These are phyloP conservation scores for Gallinago media DNA, from an alignment of 2,113 vertebrate genomes.

Conservation along the genomic window DNA sequence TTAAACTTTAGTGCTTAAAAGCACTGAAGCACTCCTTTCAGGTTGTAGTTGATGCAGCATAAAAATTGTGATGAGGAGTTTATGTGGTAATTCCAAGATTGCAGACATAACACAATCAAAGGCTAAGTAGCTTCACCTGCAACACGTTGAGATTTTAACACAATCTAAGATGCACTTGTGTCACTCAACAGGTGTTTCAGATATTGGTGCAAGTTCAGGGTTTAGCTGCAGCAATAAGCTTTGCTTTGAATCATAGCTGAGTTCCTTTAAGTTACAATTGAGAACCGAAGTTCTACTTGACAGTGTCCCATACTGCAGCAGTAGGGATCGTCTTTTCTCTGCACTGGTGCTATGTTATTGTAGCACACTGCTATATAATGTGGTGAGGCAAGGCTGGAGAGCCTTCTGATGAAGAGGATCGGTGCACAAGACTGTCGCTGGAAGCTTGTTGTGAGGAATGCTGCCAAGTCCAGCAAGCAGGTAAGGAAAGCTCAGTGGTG, in stretches of 20 bases:
- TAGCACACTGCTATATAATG: background rate
- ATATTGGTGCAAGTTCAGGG: background rate
- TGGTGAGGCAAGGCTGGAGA: background rate
- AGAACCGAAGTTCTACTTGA: fast-evolving
- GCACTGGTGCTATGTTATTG: fast-evolving
- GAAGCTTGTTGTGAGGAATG: background rate
- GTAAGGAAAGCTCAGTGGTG: background rate
- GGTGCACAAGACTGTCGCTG: fast-evolving
- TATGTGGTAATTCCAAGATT: conserved; percentile 23
- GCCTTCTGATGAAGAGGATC: background rate
- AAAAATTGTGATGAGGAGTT: background rate
- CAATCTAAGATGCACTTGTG: background rate
- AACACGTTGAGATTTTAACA: background rate
- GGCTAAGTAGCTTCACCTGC: background rate
- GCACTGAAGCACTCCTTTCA: conserved; percentile 1
- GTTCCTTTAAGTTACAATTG: background rate
- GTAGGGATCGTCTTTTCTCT: background rate
- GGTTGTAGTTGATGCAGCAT: background rate
- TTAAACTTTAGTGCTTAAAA: background rate
- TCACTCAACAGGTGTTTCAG: background rate
- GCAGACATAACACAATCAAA: background rate
- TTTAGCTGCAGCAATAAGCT: background rate
- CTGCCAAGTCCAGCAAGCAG: background rate
- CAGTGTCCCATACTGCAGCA: background rate
- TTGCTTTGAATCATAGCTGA: background rate